These are phyloP conservation scores for Nyctibius grandis DNA, from an alignment of 2,797 vertebrate genomes.

Conservation along the genomic window DNA sequence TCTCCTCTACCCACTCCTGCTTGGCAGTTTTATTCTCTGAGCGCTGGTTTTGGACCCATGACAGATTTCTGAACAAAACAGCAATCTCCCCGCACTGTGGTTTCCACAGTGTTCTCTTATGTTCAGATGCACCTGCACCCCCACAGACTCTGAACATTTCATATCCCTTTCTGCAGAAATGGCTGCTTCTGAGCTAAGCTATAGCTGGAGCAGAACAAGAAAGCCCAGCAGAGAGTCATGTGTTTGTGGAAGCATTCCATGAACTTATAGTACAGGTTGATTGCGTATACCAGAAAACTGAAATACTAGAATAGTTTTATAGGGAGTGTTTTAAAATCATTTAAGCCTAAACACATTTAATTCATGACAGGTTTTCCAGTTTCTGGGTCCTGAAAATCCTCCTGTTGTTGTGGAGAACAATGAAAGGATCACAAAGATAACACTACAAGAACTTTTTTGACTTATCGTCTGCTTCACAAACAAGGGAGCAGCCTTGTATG, in stretches of 20 bases:
- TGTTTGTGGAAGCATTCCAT: neutral
- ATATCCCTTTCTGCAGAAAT: neutral
- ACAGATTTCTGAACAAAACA: neutral
- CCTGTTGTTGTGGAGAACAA: neutral
- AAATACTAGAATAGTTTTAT: neutral
- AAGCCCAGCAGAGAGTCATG: neutral
- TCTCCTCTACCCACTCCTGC: neutral
- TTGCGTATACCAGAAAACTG: neutral
- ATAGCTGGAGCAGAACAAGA: neutral
- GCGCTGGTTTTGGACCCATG: neutral
- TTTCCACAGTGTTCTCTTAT: neutral
- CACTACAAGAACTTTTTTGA: neutral
- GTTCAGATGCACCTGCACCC: neutral
- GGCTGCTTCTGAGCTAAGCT: neutral
- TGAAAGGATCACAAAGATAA: neutral
- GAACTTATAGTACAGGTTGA: neutral
- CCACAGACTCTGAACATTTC: neutral
- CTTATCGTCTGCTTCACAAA: neutral
- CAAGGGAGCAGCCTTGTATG: fast-evolving
- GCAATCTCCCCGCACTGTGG: neutral
- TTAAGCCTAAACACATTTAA: neutral
- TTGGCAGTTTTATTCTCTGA: neutral
- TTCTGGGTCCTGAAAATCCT: neutral
- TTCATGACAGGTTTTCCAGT: neutral
- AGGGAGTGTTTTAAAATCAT: neutral